These are phyloP conservation scores for Tylochromis polylepis DNA, from an alignment of 2,113 vertebrate genomes.

Conservation along the genomic window DNA sequence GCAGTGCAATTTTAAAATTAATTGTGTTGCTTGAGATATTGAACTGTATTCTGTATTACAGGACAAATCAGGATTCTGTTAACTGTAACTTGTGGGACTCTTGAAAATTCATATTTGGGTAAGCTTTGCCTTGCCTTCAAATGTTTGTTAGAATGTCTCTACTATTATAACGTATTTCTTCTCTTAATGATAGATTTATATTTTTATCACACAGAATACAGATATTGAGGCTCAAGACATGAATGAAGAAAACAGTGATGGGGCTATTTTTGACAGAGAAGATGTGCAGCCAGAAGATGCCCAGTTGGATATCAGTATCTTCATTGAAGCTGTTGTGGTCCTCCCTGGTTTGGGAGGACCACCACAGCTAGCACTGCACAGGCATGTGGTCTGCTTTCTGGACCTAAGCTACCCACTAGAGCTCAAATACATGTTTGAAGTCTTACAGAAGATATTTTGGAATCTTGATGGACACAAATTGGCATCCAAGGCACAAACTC, in stretches of 20 bases:
- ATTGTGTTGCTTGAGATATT: neutral
- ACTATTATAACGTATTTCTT: neutral
- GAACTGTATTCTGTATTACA: neutral
- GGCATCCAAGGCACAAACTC: neutral
- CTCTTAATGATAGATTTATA: neutral
- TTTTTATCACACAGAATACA: neutral
- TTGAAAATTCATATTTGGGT: neutral
- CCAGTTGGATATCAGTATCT: neutral
- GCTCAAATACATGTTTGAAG: neutral
- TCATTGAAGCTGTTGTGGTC: neutral
- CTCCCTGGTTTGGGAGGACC: neutral
- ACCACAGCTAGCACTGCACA: neutral
- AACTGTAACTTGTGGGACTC: neutral
- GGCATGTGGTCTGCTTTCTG: neutral
- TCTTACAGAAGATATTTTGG: neutral
- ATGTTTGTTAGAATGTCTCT: neutral
- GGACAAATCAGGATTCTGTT: neutral
- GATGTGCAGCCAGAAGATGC: neutral
- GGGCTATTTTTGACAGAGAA: neutral
- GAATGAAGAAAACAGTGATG: neutral
- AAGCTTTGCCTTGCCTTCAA: neutral
- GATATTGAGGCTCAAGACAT: neutral
- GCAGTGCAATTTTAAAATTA: neutral
- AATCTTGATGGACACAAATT: neutral
- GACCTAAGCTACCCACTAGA: neutral